Base-by-base conservation (phyloP, 1,140 invertebrate genomes). In the Venustaconcha ellipsiformis region DNA sequence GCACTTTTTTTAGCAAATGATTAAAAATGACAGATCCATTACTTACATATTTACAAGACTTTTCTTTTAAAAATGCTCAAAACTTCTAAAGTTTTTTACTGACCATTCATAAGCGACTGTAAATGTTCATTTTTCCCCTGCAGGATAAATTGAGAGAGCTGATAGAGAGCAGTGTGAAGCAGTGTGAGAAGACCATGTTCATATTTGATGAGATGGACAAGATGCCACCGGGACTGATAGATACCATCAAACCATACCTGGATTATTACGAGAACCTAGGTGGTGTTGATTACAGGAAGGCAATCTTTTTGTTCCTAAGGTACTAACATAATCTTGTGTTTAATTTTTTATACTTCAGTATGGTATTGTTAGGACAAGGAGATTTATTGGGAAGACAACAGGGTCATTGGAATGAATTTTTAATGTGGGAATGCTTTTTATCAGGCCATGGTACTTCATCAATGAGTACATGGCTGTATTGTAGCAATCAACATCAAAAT, bases 191-290 rank as follows among this genome's bases (percentile, higher is more conserved):
- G 67, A 94, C 95, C 0, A 81, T 99, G 56, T 98, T 99, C 88
- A 94, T 99, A 78, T 98, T 99, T 91, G 98, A 99, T 91, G 98
- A 99, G 92, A 94, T 99, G 13, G 96, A 99, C 88, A 96, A 98
- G 90, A 96, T 99, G 92, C 95, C 96, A 13, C 86, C 92, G 23
- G 93, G 94, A n/a, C 86, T 98, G 15, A 92, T 99, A n/a, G 95
- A 99, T 89, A 92, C 92, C 17, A 92, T 99, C 26, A 95, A 95
- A 86, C 95, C 96, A 18, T 94, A 97, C 87, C 85, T 98, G n/a
- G 97, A 99, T 90, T 95, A 96, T 84, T 92, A 95, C 88, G 90
- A 92, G 67, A 74, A 87, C 1, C 89, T 94, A 6, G 84, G 88
- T 76, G 91, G 90, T 14, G 82, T 92, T 18, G 90, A 92, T 78